These are phyloP conservation scores for Lepidurus packardi DNA, from an alignment of 1,140 invertebrate species.

Conservation along the genomic window DNA sequence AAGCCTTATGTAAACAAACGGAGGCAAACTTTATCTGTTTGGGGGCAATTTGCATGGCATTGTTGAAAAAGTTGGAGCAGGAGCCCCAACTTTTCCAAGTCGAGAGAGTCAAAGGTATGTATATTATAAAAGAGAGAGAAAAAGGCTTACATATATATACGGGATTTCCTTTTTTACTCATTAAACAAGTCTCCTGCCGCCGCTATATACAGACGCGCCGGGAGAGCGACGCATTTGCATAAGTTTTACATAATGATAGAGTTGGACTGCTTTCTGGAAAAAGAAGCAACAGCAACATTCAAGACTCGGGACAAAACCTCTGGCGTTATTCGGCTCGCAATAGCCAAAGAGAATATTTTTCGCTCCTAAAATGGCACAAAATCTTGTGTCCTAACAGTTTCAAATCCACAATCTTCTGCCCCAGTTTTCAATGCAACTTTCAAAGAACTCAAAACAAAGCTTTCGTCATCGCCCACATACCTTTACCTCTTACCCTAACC, in stretches of 20 bases:
- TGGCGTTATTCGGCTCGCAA: background rate
- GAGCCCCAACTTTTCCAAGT: background rate
- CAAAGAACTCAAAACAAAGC: background rate
- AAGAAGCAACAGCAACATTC: constrained; percentile 11
- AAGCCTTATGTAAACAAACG: too few species aligned
- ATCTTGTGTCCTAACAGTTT: background rate
- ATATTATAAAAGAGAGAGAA: background rate
- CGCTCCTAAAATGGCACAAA: constrained; percentile 6
- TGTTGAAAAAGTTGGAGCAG: background rate
- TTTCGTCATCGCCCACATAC: background rate
- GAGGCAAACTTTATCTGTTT: background rate
- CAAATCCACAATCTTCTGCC: background rate
- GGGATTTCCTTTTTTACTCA: constrained; percentile 15
- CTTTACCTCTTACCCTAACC: background rate
- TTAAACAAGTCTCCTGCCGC: constrained; percentile 9
- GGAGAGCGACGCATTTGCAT: constrained; percentile 17
- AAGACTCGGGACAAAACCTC: background rate
- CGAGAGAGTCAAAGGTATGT: background rate
- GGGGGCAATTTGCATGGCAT: background rate
- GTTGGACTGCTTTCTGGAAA: background rate
- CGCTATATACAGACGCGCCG: background rate
- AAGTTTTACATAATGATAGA: constrained; percentile 22
- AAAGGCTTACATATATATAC: background rate
- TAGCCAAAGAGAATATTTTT: background rate
- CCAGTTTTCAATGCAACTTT: background rate